Evolutionary conservation across 2,888 invertebrate species (phyloP).

Genomic region (Crioceris asparagi): DNA sequence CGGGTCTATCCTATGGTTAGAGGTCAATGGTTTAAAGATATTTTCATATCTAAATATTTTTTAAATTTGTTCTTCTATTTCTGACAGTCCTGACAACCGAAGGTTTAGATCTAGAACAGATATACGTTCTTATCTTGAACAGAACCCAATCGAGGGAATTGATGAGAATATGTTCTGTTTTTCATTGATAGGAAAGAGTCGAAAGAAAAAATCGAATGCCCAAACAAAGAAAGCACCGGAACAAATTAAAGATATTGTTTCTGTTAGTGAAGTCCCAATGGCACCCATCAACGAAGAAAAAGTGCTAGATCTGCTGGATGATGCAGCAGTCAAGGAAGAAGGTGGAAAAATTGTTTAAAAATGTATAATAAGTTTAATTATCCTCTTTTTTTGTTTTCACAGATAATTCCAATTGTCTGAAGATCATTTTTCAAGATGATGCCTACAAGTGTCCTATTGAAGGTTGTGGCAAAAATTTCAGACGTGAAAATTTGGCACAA

Average conservation of each 20-base stretch:
- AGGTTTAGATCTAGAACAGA: conserved; percentile 50
- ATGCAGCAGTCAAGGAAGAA: too few relatives aligned
- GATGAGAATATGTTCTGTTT: conserved; percentile 43
- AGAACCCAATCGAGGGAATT: conserved; percentile 27
- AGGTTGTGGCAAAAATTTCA: conserved; percentile 78
- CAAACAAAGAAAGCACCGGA: not conserved
- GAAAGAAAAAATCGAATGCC: too few relatives aligned
- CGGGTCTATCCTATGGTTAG: too few relatives aligned
- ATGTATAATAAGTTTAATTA: too few relatives aligned
- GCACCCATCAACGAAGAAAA: not conserved
- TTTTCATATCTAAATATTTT: too few relatives aligned
- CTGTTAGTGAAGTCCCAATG: not conserved
- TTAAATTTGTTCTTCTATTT: not conserved
- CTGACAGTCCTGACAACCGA: conserved; percentile 46
- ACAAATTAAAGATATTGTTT: not conserved
- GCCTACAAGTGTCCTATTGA: conserved; percentile 63
- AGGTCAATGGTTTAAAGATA: too few relatives aligned
- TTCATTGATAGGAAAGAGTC: conserved; percentile 16
- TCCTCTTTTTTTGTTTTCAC: conserved; percentile 37
- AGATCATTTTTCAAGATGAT: conserved; percentile 50
- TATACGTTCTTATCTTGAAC: conserved; percentile 40
- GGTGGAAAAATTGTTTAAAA: too few relatives aligned
- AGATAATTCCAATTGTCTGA: conserved; percentile 27
- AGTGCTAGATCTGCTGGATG: too few relatives aligned
- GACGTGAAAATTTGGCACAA: conserved; percentile 80